These are phyloP conservation scores for Rotaria macrura DNA, from an alignment of 2,888 invertebrate genomes.

Conservation along the genomic window DNA sequence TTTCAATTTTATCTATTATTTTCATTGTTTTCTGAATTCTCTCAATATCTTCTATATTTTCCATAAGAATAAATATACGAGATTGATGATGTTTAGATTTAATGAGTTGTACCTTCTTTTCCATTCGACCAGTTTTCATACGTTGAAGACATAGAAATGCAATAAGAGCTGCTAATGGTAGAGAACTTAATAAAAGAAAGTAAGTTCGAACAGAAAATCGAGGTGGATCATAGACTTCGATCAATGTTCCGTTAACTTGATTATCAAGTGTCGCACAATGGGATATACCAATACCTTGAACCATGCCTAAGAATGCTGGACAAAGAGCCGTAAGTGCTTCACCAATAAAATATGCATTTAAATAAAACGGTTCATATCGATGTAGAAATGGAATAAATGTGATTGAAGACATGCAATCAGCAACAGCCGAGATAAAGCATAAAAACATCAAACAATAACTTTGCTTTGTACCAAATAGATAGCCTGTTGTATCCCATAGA, in stretches of 20 bases:
- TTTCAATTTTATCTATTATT: neutral
- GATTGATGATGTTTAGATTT: neutral
- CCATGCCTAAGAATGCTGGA: neutral
- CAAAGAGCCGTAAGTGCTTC: neutral
- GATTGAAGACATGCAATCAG: neutral
- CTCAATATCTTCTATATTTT: neutral
- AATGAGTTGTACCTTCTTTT: neutral
- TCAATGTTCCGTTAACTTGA: neutral
- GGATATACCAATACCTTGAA: neutral
- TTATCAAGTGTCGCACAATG: neutral
- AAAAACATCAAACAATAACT: conserved; percentile 24
- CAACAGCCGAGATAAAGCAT: conserved; percentile 18
- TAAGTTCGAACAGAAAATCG: conserved; percentile 14
- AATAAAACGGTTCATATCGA: neutral
- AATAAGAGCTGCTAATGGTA: neutral
- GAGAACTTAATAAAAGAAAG: neutral
- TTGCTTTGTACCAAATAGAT: conserved; percentile 16
- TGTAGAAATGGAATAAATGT: conserved; percentile 22
- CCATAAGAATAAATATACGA: neutral
- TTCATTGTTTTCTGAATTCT: neutral
- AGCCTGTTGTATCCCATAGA: conserved; percentile 25
- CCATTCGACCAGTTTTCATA: neutral
- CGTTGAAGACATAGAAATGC: neutral
- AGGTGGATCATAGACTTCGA: neutral
- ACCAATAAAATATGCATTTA: conserved; percentile 10